Conservation (phyloP, 2,888 invertebrate genomes). For the Lasioglossum leucozonium region DNA sequence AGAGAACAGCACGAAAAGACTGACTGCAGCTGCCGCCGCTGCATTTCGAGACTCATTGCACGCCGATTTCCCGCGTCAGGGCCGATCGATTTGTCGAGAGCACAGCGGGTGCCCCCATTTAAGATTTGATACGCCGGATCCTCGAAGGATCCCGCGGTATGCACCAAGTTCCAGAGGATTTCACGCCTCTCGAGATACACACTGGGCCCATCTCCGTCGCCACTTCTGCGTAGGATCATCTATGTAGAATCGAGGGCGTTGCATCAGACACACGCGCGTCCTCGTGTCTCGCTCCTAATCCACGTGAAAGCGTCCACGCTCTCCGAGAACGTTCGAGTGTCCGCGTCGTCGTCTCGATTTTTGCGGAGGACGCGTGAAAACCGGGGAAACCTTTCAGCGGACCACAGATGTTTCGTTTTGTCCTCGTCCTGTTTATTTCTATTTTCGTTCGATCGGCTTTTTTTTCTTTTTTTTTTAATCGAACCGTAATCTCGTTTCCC, state of each 20-base stretch:
- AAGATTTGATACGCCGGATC: slow-evolving; percentile 66
- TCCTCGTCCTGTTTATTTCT: too few species aligned
- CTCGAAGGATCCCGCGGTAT: slow-evolving; percentile 46
- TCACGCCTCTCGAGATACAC: slow-evolving; percentile 67
- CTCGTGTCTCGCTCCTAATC: not conserved
- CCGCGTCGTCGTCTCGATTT: slow-evolving; percentile 24
- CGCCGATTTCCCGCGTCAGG: slow-evolving; percentile 62
- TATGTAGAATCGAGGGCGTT: slow-evolving; percentile 23
- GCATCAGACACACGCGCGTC: slow-evolving; percentile 20
- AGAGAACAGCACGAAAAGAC: slow-evolving; percentile 29
- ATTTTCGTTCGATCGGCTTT: not conserved
- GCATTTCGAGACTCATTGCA: slow-evolving; percentile 45
- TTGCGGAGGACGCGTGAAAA: slow-evolving; percentile 53
- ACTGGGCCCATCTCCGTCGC: slow-evolving; percentile 14
- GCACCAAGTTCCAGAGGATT: slow-evolving; percentile 54
- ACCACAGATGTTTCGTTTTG: too few species aligned
- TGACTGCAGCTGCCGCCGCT: slow-evolving; percentile 58
- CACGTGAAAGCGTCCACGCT: slow-evolving; percentile 18
- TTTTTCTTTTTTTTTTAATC: not conserved
- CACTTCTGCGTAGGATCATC: slow-evolving; percentile 43
- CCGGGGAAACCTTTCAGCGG: slow-evolving; percentile 33
- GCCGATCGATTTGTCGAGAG: slow-evolving; percentile 63
- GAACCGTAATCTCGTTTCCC: slow-evolving; percentile 2
- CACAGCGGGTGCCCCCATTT: slow-evolving; percentile 34
- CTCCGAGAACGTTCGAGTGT: slow-evolving; percentile 16